A percentile compares a stretch with the other conserved stretches of the same genome.
phyloP scores from a whole-genome alignment of 64 coral and sea anemone species.

The Acropora yongei region DNA sequence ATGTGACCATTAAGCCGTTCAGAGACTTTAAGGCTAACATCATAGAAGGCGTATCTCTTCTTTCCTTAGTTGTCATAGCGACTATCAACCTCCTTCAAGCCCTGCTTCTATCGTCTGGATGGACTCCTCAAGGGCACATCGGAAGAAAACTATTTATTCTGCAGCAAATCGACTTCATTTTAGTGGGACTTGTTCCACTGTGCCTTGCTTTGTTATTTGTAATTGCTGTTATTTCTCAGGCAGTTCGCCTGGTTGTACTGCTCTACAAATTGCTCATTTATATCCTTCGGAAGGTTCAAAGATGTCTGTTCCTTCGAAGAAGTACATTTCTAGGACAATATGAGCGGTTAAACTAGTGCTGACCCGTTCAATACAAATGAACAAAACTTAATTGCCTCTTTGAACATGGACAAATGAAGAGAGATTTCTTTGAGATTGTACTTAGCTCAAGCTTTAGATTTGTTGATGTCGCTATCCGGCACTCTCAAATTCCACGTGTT shows the following conservation, averaged over 20 bases:
- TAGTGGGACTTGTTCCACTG: slow-evolving; percentile 49
- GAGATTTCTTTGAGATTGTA: no score
- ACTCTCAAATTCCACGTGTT: no score
- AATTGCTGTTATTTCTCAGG: slow-evolving; percentile 59
- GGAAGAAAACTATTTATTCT: slow-evolving; percentile 4
- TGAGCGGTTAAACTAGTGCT: neutral
- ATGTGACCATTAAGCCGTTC: slow-evolving; percentile 43
- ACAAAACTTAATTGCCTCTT: no score
- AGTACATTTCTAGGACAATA: neutral
- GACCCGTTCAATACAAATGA: no score
- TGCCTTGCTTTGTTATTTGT: slow-evolving; percentile 3
- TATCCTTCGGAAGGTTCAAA: neutral
- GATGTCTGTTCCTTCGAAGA: neutral
- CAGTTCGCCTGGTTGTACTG: slow-evolving; percentile 20
- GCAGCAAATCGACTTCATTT: slow-evolving; percentile 45
- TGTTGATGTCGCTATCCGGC: no score
- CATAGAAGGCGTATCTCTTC: slow-evolving; percentile 50
- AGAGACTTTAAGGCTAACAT: slow-evolving; percentile 64
- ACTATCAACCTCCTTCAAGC: slow-evolving; percentile 57
- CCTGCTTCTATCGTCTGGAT: slow-evolving; percentile 44
- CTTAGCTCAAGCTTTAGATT: no score
- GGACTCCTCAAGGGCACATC: slow-evolving; percentile 18
- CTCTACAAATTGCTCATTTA: neutral
- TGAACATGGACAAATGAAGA: no score
- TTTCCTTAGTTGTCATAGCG: slow-evolving; percentile 60